Evolutionary conservation across 2,888 invertebrate species (phyloP), one percentile per base, ranked within the genome.

Genomic region (Cinara cedri): DNA sequence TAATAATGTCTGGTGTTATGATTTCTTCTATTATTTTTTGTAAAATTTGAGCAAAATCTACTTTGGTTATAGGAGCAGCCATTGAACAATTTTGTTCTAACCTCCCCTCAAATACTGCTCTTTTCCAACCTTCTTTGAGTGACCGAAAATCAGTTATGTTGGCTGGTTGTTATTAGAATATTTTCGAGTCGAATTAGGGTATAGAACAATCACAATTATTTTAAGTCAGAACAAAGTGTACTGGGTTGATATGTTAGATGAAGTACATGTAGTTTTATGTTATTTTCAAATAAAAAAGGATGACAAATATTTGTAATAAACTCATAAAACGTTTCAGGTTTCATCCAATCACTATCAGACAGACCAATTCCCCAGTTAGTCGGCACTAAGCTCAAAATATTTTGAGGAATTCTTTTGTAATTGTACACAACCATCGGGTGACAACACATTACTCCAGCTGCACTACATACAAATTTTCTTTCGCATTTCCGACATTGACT

Each of bases 261-360:
- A 74, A 86, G 83, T 0, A 86, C 82, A 3, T 85, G 85, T 72
- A 85, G 84, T 80, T 72, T 14, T 13, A 55, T 55, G 9, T 14
- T 21, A 21, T 55, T 55, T 10, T 21, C 19, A 21, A 55, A 19
- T 2, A 55, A 13, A 55, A 21, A 55, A 8, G 55, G 55, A 21
- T 55, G 14, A 55, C 19, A 55, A 21, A 55, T 55, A 55, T 55
- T 55, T 10, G 55, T 21, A 21, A 55, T 9, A 55, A 55, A 55
- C 9, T 55, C 55, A 8, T 55, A 21, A 8, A 55, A 55, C 1
- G 14, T 21, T 55, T 55, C 21, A 3, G 55, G 4, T 21, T 55
- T 55, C 55, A 55, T 55, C 55, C 55, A 55, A 19, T 21, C 55
- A 13, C 13, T 55, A 10, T 55, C 55, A 8, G 55, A 55, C 2